Conservation (phyloP, 2,113 vertebrate genomes). For the Neomonachus schauinslandi region DNA sequence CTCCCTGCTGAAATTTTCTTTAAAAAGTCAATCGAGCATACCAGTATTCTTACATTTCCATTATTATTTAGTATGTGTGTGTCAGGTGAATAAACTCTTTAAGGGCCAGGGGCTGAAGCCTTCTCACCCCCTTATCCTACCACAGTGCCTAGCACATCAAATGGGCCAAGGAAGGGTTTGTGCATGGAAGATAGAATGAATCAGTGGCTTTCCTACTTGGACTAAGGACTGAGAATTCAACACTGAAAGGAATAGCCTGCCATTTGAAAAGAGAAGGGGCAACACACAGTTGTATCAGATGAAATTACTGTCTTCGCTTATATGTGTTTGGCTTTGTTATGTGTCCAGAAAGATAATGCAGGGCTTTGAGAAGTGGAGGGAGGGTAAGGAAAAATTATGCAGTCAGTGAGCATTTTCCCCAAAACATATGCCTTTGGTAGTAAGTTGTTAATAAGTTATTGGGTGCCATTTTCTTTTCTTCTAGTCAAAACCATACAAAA, state of each 20-base stretch:
- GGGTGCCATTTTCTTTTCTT: neutral
- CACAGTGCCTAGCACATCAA: neutral
- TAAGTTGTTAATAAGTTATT: neutral
- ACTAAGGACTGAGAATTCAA: slow-evolving; percentile 10
- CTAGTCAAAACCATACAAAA: neutral
- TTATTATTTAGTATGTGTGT: neutral
- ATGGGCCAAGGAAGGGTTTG: neutral
- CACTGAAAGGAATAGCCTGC: neutral
- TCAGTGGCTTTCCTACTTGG: neutral
- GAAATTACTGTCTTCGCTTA: slow-evolving; percentile 35
- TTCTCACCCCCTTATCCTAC: neutral
- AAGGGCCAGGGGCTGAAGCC: neutral
- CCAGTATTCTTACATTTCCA: neutral
- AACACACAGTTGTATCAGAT: neutral
- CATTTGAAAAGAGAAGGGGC: neutral
- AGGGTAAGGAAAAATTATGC: slow-evolving; percentile 6
- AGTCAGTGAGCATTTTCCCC: neutral
- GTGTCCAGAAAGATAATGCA: neutral
- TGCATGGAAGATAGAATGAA: neutral
- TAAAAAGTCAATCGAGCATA: neutral
- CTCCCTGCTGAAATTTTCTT: neutral
- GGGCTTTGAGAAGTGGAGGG: neutral
- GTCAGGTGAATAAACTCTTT: neutral
- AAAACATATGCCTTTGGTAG: neutral
- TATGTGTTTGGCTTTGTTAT: slow-evolving; percentile 11